Evolutionary conservation across 1,140 invertebrate genomes (phyloP), one percentile per base, ranked within the genome.

Genomic region (Drosophila carrolli): DNA sequence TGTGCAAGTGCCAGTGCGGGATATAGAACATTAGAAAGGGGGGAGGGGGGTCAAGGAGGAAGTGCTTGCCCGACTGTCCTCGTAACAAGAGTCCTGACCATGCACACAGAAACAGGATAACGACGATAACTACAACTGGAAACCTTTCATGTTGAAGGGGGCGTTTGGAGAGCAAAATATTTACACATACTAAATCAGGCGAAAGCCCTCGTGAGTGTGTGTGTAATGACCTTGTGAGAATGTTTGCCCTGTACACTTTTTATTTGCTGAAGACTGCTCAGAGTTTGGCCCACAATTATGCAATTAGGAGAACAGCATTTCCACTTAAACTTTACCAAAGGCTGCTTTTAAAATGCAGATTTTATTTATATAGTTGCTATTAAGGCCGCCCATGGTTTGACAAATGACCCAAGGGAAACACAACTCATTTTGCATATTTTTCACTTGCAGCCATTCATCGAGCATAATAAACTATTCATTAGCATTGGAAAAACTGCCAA

Each of bases 131-230:
- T 46, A 53, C 56, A 74, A 58, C 62, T 14, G 72, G 56, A 63
- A 70, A 41, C 67, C 78, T 62, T 73, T 65, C 78, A 57, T 73
- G 73, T 66, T 85, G 62, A 81, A 80, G 54, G 53, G 71, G 58
- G 51, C 78, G 66, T 78, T 78, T 72, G 63, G 72, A 72, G 75
- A 82, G 75, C 78, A 88, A 88, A 88, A 86, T 86, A 86, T 88
- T 86, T 88, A 88, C 83, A 86, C 83, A 88, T 68, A 86, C 79
- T 86, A 73, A 86, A 88, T 88, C 83, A 79, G 75, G 44, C 44
- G 44, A 54, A 60, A 54, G 72, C 9, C 41, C 56, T 63, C 19
- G 32, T 37, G 16, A 46, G n/a, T 32, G 29, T 75, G n/a, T 56
- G 44, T 66, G 50, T 61, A 59, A 76, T 76, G 73, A 76, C 73